Percentiles rank a stretch among this genome's conserved stretches.
Evolutionary conservation across 2,888 invertebrate species (phyloP).

Genomic region (Ennomos erosarius): DNA sequence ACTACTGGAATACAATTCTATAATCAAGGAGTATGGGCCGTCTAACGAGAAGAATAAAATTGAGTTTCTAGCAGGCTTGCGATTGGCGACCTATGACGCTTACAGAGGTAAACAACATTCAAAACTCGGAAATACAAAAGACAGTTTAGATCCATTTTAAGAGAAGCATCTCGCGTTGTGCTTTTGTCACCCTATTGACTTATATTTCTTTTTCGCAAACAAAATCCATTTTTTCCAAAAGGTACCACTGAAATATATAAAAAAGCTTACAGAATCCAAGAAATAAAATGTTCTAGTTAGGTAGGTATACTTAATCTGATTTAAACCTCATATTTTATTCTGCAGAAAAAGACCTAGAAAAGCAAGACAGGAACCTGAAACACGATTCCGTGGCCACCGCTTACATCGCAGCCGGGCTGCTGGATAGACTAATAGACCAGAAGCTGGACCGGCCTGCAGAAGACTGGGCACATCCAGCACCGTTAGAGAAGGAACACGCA

Average conservation of each 20-base stretch:
- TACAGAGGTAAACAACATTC: slow-evolving; percentile 83
- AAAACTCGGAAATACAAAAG: too few species aligned
- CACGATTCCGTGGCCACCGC: slow-evolving; percentile 83
- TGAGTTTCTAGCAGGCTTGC: slow-evolving; percentile 86
- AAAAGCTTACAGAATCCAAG: too few species aligned
- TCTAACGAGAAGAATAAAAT: slow-evolving; percentile 78
- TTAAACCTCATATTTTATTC: slow-evolving; percentile 8
- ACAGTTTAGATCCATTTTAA: too few species aligned
- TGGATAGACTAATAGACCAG: slow-evolving; percentile 46
- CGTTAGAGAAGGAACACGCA: slow-evolving; percentile 42
- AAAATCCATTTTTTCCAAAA: too few species aligned
- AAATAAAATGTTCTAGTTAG: too few species aligned
- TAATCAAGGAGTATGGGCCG: slow-evolving; percentile 79
- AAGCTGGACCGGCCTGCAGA: slow-evolving; percentile 25
- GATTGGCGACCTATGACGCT: slow-evolving; percentile 85
- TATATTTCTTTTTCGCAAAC: too few species aligned
- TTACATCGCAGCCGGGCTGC: slow-evolving; percentile 69
- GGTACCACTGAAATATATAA: too few species aligned
- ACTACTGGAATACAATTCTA: slow-evolving; percentile 74
- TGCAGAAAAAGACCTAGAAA: slow-evolving; percentile 83
- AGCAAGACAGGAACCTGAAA: slow-evolving; percentile 84
- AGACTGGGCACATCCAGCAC: slow-evolving; percentile 2
- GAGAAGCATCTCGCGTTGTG: too few species aligned
- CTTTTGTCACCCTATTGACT: too few species aligned
- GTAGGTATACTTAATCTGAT: too few species aligned